Conservation (phyloP, 92 coral and sea anemone genomes). For the Virgularia gustaviana region DNA sequence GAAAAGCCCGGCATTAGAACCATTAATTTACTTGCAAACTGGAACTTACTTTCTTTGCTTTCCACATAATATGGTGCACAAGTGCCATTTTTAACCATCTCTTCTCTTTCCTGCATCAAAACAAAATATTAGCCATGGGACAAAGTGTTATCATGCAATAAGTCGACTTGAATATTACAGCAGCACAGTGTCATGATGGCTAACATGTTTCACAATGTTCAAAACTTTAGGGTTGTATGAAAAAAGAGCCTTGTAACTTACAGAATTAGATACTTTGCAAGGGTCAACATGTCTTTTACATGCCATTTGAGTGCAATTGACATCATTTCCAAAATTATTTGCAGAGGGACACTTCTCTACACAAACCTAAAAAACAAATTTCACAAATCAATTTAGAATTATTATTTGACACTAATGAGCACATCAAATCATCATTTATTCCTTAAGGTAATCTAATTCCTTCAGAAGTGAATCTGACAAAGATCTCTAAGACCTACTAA, state of each 20-base stretch:
- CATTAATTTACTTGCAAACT: neutral
- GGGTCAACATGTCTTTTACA: constrained; percentile 56
- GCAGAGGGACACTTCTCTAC: constrained; percentile 72
- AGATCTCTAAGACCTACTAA: too few relatives aligned
- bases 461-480: too few relatives aligned
- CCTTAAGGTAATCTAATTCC: too few relatives aligned
- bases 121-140: neutral
- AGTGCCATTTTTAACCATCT: constrained; percentile 49
- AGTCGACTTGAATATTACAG: too few relatives aligned
- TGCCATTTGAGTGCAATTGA: constrained; percentile 57
- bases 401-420: too few relatives aligned
- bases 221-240: too few relatives aligned
- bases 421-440: too few relatives aligned
- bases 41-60: constrained; percentile 77
- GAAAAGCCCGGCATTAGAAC: neutral
- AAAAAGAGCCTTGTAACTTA: neutral
- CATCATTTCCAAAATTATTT: constrained; percentile 57
- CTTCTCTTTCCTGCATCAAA: constrained; percentile 44
- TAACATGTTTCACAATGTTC: too few relatives aligned
- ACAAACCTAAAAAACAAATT: constrained; percentile 61
- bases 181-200: neutral
- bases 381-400: neutral
- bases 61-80: constrained; percentile 91
- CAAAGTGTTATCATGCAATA: too few relatives aligned
- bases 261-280: constrained; percentile 3